These are phyloP conservation scores for Tragelaphus buxtoni DNA, from an alignment of 2,113 vertebrate genomes.

Conservation along the genomic window DNA sequence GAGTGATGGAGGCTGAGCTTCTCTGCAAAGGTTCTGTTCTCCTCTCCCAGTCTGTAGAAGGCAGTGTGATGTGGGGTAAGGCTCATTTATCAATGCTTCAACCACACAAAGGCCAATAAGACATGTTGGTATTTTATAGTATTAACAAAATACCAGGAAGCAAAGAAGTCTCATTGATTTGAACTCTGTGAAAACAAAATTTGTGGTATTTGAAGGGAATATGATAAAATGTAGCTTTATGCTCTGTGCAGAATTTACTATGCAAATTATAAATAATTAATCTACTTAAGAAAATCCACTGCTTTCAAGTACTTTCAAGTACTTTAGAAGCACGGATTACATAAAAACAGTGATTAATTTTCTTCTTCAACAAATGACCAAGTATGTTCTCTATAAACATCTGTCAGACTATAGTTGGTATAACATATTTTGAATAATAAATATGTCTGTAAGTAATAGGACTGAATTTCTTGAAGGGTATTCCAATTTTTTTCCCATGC, in stretches of 20 bases:
- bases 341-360: conserved; percentile 58
- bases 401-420: not conserved
- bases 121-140: not conserved
- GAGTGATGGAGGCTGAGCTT: not conserved
- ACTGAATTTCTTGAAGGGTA: conserved; percentile 18
- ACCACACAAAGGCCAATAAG: not conserved
- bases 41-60: not conserved
- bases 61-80: no score
- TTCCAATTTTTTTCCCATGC: not conserved
- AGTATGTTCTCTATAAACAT: not conserved
- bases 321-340: conserved; percentile 38
- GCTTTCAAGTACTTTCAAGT: conserved; percentile 47
- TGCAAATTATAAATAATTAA: conserved; percentile 59
- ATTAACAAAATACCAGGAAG: not conserved
- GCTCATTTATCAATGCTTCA: not conserved
- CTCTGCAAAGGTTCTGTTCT: not conserved
- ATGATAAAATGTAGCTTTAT: not conserved
- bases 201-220: not conserved
- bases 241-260: not conserved
- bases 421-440: not conserved
- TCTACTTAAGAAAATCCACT: conserved; percentile 47
- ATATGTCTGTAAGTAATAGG: not conserved
- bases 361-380: conserved; percentile 28
- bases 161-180: not conserved
- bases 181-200: not conserved